Conservation (phyloP, 1,140 invertebrate species). For the Cydia strobilella region DNA sequence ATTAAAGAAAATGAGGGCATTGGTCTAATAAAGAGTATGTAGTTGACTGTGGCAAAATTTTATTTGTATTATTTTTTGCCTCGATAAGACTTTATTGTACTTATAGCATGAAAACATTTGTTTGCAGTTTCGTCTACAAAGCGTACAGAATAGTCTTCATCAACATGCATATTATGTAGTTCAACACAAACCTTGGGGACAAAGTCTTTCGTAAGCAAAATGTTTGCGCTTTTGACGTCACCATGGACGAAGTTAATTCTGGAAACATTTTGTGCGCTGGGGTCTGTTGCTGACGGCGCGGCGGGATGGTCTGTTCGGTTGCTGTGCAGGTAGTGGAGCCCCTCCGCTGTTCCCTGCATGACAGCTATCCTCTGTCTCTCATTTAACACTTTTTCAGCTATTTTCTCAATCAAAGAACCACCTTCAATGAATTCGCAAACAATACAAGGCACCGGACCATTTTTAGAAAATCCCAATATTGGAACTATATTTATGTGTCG, state of each 20-base stretch:
- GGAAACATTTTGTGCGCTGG: conserved; percentile 42
- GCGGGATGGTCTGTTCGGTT: conserved; percentile 43
- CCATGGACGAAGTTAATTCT: conserved; percentile 82
- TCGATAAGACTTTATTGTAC: too few species aligned
- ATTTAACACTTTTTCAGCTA: conserved; percentile 73
- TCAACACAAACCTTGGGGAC: conserved; percentile 82
- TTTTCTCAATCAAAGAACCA: conserved; percentile 84
- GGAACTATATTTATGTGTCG: conserved; percentile 85
- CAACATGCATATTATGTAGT: too few species aligned
- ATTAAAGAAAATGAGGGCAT: too few species aligned
- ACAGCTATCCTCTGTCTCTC: conserved; percentile 81
- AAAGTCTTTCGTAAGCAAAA: conserved; percentile 83
- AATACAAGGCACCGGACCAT: conserved; percentile 83
- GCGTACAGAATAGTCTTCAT: too few species aligned
- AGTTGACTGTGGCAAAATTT: not conserved
- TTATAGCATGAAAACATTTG: too few species aligned
- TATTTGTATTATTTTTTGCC: too few species aligned
- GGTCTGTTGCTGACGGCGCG: conserved; percentile 35
- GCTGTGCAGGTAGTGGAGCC: conserved; percentile 84
- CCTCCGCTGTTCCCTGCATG: conserved; percentile 82
- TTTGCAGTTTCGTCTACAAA: not conserved
- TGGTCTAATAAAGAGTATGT: too few species aligned
- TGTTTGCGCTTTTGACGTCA: conserved; percentile 89
- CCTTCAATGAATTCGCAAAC: conserved; percentile 86
- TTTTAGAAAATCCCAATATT: conserved; percentile 84